Evolutionary conservation across 1,140 invertebrate species (phyloP).

Genomic region (Megalopta genalis): DNA sequence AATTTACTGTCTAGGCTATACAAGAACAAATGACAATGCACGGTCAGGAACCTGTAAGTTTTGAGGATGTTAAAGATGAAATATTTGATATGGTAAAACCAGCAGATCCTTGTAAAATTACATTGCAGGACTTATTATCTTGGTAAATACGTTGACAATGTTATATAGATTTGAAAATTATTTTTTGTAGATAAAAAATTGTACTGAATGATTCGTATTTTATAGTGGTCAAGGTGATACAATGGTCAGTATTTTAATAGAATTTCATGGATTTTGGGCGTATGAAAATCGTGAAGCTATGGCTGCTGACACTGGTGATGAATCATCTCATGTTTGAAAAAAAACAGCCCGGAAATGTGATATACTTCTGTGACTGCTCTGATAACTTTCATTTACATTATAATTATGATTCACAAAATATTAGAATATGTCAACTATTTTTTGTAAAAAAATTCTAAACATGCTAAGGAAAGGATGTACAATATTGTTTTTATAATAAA

Average conservation of each 20-base stretch:
- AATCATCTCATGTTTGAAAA: constrained; percentile 76
- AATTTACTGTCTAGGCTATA: constrained; percentile 84
- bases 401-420: too few species aligned
- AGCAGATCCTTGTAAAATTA: constrained; percentile 90
- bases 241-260: constrained; percentile 95
- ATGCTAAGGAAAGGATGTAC: not conserved
- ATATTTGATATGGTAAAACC: constrained; percentile 99
- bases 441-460: not conserved
- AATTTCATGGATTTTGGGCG: constrained; percentile 97
- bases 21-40: constrained; percentile 93
- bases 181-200: not conserved
- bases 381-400: not conserved
- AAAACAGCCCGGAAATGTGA: constrained; percentile 28
- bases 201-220: constrained; percentile 45
- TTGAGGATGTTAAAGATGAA: constrained; percentile 97
- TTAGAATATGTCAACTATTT: not conserved
- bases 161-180: not conserved
- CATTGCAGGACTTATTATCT: constrained; percentile 89
- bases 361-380: constrained; percentile 11
- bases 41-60: constrained; percentile 91
- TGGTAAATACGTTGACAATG: constrained; percentile 73
- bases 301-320: constrained; percentile 82
- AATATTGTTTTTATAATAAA: constrained; percentile 22
- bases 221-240: constrained; percentile 94
- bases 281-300: constrained; percentile 95